Evolutionary conservation across 2,113 vertebrate genomes (phyloP), one percentile per base, ranked within the genome.

Genomic region (Platycercus adscitus): DNA sequence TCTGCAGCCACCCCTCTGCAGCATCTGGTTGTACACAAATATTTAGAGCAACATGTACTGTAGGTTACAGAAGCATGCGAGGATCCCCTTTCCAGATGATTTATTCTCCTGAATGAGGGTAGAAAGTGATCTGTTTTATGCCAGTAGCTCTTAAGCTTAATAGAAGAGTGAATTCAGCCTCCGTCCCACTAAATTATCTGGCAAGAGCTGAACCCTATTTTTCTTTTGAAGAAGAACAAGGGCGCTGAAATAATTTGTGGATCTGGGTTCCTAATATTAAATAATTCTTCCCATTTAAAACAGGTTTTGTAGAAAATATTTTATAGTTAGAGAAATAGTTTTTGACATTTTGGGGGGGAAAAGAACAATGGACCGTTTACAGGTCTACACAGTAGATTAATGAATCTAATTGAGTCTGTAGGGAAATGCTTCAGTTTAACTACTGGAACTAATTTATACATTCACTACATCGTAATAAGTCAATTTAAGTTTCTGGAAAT

Each of bases 401-500:
- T 98, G 98, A 98, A 98, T 98, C 98, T 99, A 99, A 99, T 99
- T 99, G 98, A 99, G 98, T 99, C 98, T 98, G 98, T 97, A 96
- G 99, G 98, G 99, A 98, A 99, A 99, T 99, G 98, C 99, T 98
- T 99, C 99, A 99, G 98, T 98, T 99, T 99, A 99, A 99, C 98
- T 99, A 99, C 98, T 99, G 98, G 99, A 99, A 99, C 98, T 99
- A 99, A 99, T 99, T 99, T 98, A 99, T 99, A 99, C 98, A 99
- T 99, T 99, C 98, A 99, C 98, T 99, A 98, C 98, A 98, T 99
- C 98, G 98, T 99, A 99, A 99, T 99, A 99, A 99, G 99, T 98
- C 98, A 98, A 99, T 99, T 99, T 98, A 98, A 98, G 98, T 98
- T 98, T 98, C 98, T 98, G 97, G 98, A 98, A 98, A 98, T 98